phyloP scores from a whole-genome alignment of 53 echinoderm and acorn worm genomes.

The Luidia sarsii region DNA sequence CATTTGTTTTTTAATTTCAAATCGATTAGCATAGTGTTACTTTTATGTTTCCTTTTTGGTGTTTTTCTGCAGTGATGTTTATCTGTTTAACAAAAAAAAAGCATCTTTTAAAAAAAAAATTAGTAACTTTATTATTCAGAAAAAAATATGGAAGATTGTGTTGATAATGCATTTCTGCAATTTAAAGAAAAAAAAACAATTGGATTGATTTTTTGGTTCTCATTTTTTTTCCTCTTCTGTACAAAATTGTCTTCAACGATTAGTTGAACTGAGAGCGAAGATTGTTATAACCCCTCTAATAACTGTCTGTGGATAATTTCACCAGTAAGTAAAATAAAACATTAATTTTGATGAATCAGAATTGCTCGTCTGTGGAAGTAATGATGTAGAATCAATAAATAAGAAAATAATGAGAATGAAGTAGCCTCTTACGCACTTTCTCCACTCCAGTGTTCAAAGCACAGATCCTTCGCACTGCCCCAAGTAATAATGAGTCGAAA shows the following conservation, averaged over 20 bases:
- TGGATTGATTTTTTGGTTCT: not conserved
- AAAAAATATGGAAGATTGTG: slow-evolving; percentile 13
- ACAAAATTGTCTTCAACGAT: slow-evolving; percentile 38
- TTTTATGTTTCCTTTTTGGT: slow-evolving; percentile 44
- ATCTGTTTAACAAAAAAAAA: slow-evolving; percentile 2
- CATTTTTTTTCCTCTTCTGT: not conserved
- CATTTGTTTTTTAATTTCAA: not conserved
- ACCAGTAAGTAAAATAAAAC: slow-evolving; percentile 43
- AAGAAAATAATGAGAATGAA: no score
- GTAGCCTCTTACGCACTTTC: no score
- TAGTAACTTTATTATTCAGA: slow-evolving; percentile 8
- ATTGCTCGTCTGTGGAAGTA: no score
- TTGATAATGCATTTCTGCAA: slow-evolving; percentile 11
- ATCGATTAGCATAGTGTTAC: slow-evolving; percentile 10
- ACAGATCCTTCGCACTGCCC: no score
- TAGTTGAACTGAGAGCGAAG: slow-evolving; percentile 24
- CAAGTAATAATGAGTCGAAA: no score
- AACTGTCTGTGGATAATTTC: slow-evolving; percentile 37
- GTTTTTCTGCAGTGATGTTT: slow-evolving; percentile 45
- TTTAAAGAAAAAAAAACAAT: not conserved
- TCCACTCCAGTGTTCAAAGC: no score
- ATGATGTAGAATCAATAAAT: no score
- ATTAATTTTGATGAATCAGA: slow-evolving; percentile 52
- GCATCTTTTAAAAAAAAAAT: slow-evolving; percentile 4
- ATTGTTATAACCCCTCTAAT: slow-evolving; percentile 11